Evolutionary conservation across 2,113 vertebrate genomes (phyloP), one percentile per base, ranked within the genome.

Genomic region (Myanophis thanlyinensis): DNA sequence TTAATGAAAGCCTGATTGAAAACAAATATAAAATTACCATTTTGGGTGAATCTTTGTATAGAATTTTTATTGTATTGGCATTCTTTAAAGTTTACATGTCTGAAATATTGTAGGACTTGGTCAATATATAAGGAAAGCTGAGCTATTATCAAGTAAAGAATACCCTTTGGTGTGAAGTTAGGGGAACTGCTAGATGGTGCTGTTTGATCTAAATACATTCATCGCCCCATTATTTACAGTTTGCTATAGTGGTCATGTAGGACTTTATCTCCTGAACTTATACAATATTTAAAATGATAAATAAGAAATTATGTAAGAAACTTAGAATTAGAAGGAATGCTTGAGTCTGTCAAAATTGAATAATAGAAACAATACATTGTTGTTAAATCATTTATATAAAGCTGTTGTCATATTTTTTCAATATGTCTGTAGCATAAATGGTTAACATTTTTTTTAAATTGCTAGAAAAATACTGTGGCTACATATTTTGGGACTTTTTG

Each of bases 111-210:
- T 54, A 56, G 46, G 12, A 40, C 56, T 30, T 85, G n/a, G 23
- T 11, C 4, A 59, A 35, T 44, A 89, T 94, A 40, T 89, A 53
- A 1, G 89, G 90, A 93, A 93, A 89, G 91, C 94, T 48, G 93
- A 95, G 56, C 90, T 91, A 94, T 2, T 92, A 94, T 95, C 67
- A 92, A 97, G 90, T 56, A 95, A 91, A 92, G 95, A 23, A 95
- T 96, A 93, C 93, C 93, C 94, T 96, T 90, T 62, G 73, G 47
- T 94, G 95, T 92, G 67, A 96, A 96, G 97, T 97, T 96, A 48
- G 95, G 93, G 96, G 95, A 93, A 96, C 97, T 97, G 98, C 98
- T 98, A 98, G 98, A 97, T 98, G 98, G 98, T 98, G 98, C 98
- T 98, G 93, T 98, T 98, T 94, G 95, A 97, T 98, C 96, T 97